Conservation (phyloP, 2,888 invertebrate genomes). For the Poecilus cupreus region DNA sequence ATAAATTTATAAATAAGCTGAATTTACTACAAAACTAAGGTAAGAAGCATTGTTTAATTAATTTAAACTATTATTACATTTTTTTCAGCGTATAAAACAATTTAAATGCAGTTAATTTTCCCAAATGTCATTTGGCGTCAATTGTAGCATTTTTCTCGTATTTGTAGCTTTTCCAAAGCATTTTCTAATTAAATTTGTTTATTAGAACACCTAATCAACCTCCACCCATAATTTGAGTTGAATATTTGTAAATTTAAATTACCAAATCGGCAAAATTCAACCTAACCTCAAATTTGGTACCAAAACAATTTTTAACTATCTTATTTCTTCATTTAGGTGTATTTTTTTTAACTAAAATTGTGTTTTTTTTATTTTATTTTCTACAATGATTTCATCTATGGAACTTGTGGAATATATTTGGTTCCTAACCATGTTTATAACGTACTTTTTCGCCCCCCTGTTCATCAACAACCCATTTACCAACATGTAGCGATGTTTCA, state of each 20-base stretch:
- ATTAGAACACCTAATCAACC: too few species aligned
- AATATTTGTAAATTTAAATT: too few species aligned
- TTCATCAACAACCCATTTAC: not conserved
- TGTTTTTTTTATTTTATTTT: constrained; percentile 52
- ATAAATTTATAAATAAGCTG: not conserved
- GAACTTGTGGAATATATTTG: not conserved
- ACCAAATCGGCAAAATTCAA: not conserved
- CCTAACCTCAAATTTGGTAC: not conserved
- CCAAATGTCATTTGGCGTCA: not conserved
- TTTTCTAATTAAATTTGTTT: too few species aligned
- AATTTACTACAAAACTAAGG: not conserved
- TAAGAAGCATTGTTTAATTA: not conserved
- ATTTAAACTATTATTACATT: not conserved
- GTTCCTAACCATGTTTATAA: constrained; percentile 14
- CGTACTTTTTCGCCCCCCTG: not conserved
- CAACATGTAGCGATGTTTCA: not conserved
- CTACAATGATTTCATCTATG: not conserved
- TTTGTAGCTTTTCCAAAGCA: too few species aligned
- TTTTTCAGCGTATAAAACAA: not conserved
- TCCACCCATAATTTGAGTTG: too few species aligned
- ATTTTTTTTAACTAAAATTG: not conserved
- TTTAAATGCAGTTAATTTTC: not conserved
- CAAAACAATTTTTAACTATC: not conserved
- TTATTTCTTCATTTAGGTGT: not conserved
- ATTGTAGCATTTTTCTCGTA: not conserved